Percentiles rank a stretch among this genome's conserved stretches.
phyloP scores from a whole-genome alignment of 2,797 vertebrate species.

The Mormyrops attenuatus region DNA sequence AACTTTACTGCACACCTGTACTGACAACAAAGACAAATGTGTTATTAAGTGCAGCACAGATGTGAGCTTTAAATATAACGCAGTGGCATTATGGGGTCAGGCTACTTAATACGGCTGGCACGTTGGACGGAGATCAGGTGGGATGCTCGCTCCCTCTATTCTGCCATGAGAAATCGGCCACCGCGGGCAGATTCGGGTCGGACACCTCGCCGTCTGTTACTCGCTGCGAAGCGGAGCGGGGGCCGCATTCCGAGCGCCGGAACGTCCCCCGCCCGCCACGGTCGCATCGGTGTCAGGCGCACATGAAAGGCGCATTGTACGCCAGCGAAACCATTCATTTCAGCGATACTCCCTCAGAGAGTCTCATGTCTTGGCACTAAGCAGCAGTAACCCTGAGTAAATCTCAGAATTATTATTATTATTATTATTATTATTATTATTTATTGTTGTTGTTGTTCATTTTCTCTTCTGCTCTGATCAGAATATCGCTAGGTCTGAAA shows the following conservation, averaged over 20 bases:
- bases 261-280: neutral
- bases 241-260: neutral
- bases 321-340: neutral
- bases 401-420: neutral
- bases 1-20: conserved; percentile 7
- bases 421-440: neutral
- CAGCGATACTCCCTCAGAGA: neutral
- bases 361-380: neutral
- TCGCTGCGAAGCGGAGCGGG: neutral
- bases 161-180: neutral
- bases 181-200: neutral
- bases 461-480: neutral
- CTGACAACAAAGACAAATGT: conserved; percentile 9
- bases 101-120: neutral
- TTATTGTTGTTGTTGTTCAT: neutral
- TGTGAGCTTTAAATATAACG: conserved; percentile 18
- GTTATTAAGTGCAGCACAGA: neutral
- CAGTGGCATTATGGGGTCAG: conserved; percentile 21
- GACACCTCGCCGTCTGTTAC: neutral
- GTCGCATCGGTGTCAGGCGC: neutral
- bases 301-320: neutral
- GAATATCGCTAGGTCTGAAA: neutral
- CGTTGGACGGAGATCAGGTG: neutral
- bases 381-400: neutral
- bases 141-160: neutral